phyloP scores from a whole-genome alignment of 1,140 invertebrate genomes.

The Carcinoscorpius rotundicauda region DNA sequence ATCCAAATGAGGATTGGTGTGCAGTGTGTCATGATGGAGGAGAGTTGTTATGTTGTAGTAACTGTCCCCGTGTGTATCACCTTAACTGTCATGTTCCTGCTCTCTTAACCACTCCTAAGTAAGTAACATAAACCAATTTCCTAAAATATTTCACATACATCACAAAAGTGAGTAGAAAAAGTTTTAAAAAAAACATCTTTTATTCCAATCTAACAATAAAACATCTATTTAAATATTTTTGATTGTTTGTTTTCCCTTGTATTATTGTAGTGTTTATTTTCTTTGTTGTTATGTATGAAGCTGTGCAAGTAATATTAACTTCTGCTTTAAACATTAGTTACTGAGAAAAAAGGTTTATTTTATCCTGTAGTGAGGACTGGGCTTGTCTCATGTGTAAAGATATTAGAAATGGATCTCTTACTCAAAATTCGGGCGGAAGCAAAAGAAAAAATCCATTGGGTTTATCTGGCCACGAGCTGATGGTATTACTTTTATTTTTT shows the following conservation, averaged over 20 bases:
- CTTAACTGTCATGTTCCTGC: constrained; percentile 82
- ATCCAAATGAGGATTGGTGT: constrained; percentile 94
- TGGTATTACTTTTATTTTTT: background rate
- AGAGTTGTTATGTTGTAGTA: constrained; percentile 80
- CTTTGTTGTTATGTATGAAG: too few relatives aligned
- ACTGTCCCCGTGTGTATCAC: constrained; percentile 88
- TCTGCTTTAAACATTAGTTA: too few relatives aligned
- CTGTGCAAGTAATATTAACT: too few relatives aligned
- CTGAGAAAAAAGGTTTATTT: too few relatives aligned
- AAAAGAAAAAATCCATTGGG: constrained; percentile 40
- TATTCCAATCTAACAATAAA: too few relatives aligned
- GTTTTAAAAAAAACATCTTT: too few relatives aligned
- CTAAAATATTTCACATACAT: too few relatives aligned
- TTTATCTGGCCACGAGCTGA: constrained; percentile 41
- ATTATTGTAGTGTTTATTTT: too few relatives aligned
- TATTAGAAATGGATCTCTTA: constrained; percentile 24
- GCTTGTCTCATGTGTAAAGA: constrained; percentile 77
- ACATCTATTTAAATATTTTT: too few relatives aligned
- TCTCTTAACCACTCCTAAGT: constrained; percentile 43
- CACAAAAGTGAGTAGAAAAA: too few relatives aligned
- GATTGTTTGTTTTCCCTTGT: too few relatives aligned
- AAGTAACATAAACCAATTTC: background rate
- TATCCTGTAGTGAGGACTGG: constrained; percentile 55
- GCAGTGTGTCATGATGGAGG: constrained; percentile 90
- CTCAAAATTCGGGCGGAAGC: constrained; percentile 22